A percentile compares a stretch with the other conserved stretches of the same genome.
Conservation (phyloP, 2,797 vertebrate genomes). For the Potorous gilbertii region DNA sequence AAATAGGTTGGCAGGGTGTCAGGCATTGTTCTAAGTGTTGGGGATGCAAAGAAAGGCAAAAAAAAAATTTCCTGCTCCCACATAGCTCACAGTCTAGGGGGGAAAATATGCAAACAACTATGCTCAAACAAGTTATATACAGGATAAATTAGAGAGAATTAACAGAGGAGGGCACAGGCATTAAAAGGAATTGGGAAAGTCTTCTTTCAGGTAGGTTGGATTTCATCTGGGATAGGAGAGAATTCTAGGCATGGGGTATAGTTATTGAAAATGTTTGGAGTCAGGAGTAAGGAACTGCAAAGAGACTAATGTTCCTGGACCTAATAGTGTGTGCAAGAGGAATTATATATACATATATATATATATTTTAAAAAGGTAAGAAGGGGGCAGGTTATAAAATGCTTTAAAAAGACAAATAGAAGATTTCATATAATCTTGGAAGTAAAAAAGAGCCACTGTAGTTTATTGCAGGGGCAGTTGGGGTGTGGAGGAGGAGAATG, state of each 20-base stretch:
- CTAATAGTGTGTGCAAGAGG: neutral
- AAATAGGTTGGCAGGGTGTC: neutral
- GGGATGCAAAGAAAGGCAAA: neutral
- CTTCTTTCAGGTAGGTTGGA: neutral
- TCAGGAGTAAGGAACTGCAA: neutral
- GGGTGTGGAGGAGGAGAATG: neutral
- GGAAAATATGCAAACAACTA: neutral
- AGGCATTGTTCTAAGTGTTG: neutral
- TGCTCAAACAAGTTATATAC: neutral
- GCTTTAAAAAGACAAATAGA: neutral
- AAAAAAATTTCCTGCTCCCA: neutral
- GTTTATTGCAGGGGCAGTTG: neutral
- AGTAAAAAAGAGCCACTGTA: neutral
- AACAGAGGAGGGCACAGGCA: neutral
- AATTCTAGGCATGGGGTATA: neutral
- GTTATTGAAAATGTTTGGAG: neutral
- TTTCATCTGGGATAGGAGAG: neutral
- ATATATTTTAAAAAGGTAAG: neutral
- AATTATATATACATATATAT: neutral
- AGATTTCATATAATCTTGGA: neutral
- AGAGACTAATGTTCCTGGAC: neutral
- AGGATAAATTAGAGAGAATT: neutral
- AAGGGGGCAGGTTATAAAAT: neutral
- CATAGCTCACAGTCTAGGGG: neutral
- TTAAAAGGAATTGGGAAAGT: neutral